Base-by-base conservation (phyloP, 2,888 invertebrate genomes). In the Strigamia maritima region DNA sequence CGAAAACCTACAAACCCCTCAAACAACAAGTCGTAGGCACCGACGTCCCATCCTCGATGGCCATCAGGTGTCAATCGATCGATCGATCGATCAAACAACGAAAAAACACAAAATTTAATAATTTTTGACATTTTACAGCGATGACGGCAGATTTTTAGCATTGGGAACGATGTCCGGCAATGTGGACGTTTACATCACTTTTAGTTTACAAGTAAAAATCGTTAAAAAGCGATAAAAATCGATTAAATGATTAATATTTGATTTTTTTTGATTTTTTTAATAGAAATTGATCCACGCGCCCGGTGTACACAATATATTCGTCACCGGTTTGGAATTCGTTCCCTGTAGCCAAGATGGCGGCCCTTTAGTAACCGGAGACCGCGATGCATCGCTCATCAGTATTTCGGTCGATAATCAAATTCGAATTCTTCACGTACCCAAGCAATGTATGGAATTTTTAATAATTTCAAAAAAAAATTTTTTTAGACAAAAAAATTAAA, bases 371-470 rank as follows among this genome's bases (percentile, higher is more conserved):
- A 80, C 82, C 40, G 83, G 83, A 88, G 83, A 87, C 89, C 84
- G 85, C 81, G 92, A 93, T 85, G 93, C 95, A 79, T 95, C 96
- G 70, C 92, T 97, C 82, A 89, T 98, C 82, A 96, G 96, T 85
- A 95, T 98, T 84, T 97, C 97, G 31, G 95, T 97, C 49, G 98
- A 98, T 89, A 97, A 97, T 88, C 92, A 92, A 87, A 91, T 96
- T 82, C 92, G 93, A 86, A 92, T 96, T 85, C 95, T 95, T 88
- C 92, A 92, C 85, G 89, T 96, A 87, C 93, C 93, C 7, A 81
- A 81, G 77, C 81, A 81, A 81, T 80, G 83, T 83, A 81, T n/a
- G 77, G 2, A 16, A n/a, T 40, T 77, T 40, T n/a, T n/a, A n/a
- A n/a, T n/a, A n/a, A n/a, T n/a, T n/a, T n/a, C n/a, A 49, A n/a